These are phyloP conservation scores for Cardiocondyla obscurior DNA, from an alignment of 1,140 invertebrate species.

Conservation along the genomic window DNA sequence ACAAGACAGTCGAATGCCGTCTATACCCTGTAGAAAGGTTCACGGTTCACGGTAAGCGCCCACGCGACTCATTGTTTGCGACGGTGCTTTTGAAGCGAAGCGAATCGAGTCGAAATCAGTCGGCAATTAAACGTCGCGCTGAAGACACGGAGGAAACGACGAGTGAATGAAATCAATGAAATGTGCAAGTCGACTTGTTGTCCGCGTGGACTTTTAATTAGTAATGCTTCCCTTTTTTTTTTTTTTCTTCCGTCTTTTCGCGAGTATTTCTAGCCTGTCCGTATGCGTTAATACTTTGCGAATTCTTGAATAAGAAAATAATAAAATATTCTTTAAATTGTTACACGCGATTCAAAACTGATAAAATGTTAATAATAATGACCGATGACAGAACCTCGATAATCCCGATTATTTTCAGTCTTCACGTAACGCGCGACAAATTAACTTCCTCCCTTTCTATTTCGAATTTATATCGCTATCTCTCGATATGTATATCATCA, in stretches of 20 bases:
- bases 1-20: constrained; percentile 59
- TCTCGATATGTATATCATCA: background rate
- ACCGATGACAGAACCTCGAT: background rate
- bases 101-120: constrained; percentile 50
- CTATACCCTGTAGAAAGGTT: constrained; percentile 39
- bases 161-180: constrained; percentile 25
- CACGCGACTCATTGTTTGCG: constrained; percentile 62
- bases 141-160: background rate
- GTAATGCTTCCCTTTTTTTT: background rate
- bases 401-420: background rate
- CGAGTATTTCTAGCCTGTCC: no score
- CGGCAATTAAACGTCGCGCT: constrained; percentile 53
- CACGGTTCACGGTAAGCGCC: constrained; percentile 49
- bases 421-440: background rate
- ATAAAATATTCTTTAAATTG: background rate
- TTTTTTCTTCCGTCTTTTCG: no score
- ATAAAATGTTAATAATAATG: background rate
- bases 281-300: background rate
- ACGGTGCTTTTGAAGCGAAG: constrained; percentile 35
- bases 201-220: background rate
- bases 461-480: background rate
- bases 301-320: no score
- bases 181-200: constrained; percentile 12
- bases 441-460: background rate
- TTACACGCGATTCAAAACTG: background rate